Percentiles rank a stretch among this genome's conserved stretches.
These are phyloP conservation scores for Hippocampus mohnikei DNA, from an alignment of 2,113 vertebrate species.

Conservation along the genomic window DNA sequence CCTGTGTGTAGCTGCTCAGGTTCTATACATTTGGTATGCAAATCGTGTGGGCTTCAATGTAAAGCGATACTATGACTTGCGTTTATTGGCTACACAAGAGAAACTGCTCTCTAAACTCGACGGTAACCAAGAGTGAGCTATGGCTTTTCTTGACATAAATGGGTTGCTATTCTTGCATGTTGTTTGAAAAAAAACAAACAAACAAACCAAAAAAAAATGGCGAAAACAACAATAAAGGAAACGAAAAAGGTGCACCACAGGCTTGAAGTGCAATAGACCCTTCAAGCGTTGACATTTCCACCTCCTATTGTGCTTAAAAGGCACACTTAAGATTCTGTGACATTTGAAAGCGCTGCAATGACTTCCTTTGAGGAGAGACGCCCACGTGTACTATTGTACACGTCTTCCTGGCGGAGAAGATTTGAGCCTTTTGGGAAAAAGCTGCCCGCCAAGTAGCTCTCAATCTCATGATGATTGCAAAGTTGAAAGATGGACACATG, in stretches of 20 bases:
- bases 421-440: neutral
- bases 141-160: constrained; percentile 42
- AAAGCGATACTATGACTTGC: constrained; percentile 6
- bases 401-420: neutral
- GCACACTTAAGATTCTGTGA: constrained; percentile 65
- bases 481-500: neutral
- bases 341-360: constrained; percentile 64
- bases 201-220: constrained; percentile 6
- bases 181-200: constrained; percentile 39
- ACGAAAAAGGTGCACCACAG: constrained; percentile 35
- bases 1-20: constrained; percentile 2
- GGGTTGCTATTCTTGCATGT: constrained; percentile 45
- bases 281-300: constrained; percentile 72
- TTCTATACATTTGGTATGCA: constrained; percentile 42
- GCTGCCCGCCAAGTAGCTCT: neutral
- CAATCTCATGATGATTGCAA: neutral
- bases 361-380: constrained; percentile 53
- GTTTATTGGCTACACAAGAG: neutral
- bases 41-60: constrained; percentile 31
- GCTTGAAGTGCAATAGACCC: constrained; percentile 63
- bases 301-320: constrained; percentile 68
- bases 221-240: constrained; percentile 56
- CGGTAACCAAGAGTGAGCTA: constrained; percentile 35
- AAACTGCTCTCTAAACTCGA: constrained; percentile 22
- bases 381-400: constrained; percentile 24